Evolutionary conservation across 2,797 vertebrate genomes (phyloP).

Genomic region (Corythornis leucogaster): DNA sequence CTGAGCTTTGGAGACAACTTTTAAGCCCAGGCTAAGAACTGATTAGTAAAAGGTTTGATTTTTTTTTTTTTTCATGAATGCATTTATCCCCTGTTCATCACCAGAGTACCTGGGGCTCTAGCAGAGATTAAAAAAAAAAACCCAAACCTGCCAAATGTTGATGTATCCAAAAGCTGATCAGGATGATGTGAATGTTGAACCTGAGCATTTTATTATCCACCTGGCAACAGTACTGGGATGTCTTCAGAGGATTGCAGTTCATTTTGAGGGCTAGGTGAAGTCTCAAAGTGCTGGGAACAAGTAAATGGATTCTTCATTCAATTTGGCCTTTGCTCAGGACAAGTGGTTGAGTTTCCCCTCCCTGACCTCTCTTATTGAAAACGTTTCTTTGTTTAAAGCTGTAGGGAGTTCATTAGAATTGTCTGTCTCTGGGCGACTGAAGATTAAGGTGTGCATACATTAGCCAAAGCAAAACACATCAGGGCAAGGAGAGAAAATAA

Average conservation of each 20-base stretch:
- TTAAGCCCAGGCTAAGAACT: not conserved
- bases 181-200: not conserved
- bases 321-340: slow-evolving; percentile 13
- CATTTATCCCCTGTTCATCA: not conserved
- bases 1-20: not conserved
- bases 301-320: slow-evolving; percentile 1
- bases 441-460: slow-evolving; percentile 25
- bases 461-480: not conserved
- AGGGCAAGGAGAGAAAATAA: not conserved
- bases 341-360: not conserved
- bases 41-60: not conserved
- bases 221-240: accelerated
- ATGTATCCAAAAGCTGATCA: not conserved
- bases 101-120: not conserved
- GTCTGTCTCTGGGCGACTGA: not conserved
- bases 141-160: not conserved
- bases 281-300: not conserved
- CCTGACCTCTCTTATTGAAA: not conserved
- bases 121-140: not conserved
- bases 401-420: not conserved
- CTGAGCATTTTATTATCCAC: not conserved
- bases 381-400: not conserved
- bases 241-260: not conserved
- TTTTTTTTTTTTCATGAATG: not conserved
- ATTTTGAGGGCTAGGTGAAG: not conserved